These are phyloP conservation scores for Cairina moschata DNA, from an alignment of 2,113 vertebrate species.

Conservation along the genomic window DNA sequence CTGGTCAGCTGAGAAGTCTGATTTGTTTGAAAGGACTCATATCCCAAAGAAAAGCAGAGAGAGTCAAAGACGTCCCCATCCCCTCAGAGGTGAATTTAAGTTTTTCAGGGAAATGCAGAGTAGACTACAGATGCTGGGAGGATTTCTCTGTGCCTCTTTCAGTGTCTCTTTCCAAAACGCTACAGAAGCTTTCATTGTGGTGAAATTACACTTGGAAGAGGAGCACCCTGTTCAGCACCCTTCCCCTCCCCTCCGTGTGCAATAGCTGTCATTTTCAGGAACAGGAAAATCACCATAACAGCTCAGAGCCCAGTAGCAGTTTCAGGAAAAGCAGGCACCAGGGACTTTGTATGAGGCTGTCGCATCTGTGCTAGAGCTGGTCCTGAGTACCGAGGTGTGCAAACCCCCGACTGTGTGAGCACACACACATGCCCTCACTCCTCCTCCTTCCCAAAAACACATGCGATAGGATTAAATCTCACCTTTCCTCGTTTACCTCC, in stretches of 20 bases:
- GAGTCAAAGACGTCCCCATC: no score
- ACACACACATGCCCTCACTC: background rate
- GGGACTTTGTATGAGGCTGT: background rate
- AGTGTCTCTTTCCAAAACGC: background rate
- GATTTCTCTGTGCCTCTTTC: no score
- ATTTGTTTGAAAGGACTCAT: no score
- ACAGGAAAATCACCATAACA: no score
- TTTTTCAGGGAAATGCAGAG: no score
- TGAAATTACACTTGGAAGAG: background rate
- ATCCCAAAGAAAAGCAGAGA: no score
- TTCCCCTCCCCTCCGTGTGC: background rate
- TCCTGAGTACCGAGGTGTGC: background rate
- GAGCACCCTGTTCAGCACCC: background rate
- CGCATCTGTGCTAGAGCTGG: background rate
- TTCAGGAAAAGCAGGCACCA: background rate
- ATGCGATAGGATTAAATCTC: background rate
- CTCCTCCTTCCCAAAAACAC: background rate
- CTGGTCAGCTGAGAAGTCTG: no score
- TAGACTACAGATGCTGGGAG: no score
- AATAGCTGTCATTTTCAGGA: background rate
- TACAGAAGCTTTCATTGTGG: fast-evolving
- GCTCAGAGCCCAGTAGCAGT: no score
- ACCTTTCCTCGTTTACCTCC: background rate
- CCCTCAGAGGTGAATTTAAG: no score
- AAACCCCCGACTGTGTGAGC: background rate